Conservation (phyloP, 2,888 invertebrate genomes). For the Hirtodrosophila cameraria region DNA sequence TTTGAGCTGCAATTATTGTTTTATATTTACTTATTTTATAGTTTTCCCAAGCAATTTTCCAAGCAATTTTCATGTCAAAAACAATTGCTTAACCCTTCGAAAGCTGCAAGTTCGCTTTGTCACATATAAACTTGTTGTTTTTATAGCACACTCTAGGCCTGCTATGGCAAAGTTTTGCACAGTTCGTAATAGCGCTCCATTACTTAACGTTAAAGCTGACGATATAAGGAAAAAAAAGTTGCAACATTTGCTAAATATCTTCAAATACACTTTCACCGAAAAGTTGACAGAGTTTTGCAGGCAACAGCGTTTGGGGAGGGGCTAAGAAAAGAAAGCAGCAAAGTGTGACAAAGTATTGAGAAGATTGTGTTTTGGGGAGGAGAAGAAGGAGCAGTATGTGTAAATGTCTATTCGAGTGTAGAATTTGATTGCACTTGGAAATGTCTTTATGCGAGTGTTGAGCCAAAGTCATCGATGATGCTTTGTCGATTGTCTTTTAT, state of each 20-base stretch:
- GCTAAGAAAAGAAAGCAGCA: conserved; percentile 44
- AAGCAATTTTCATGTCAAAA: conserved; percentile 11
- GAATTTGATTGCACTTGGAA: conserved; percentile 82
- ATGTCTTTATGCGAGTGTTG: conserved; percentile 73
- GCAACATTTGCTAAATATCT: conserved; percentile 55
- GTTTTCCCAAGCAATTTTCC: conserved; percentile 21
- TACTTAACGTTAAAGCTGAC: conserved; percentile 69
- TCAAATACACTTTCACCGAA: conserved; percentile 65
- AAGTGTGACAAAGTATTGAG: conserved; percentile 70
- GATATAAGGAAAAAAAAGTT: conserved; percentile 56
- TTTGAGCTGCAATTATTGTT: conserved; percentile 11
- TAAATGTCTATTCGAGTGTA: conserved; percentile 78
- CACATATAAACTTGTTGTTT: conserved; percentile 27
- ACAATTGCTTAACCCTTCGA: conserved; percentile 25
- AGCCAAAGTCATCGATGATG: conserved; percentile 67
- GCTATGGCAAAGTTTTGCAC: conserved; percentile 32
- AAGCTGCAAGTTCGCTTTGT: not conserved
- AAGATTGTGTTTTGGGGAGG: not conserved
- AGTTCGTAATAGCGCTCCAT: conserved; percentile 62
- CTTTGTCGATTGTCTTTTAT: conserved; percentile 76
- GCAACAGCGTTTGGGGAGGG: conserved; percentile 15
- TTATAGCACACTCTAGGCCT: conserved; percentile 33
- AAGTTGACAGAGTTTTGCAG: conserved; percentile 57
- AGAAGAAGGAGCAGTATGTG: conserved; percentile 37
- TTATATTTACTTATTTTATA: conserved; percentile 7